phyloP scores from a whole-genome alignment of 1,140 invertebrate species.

The Rhagoletis pomonella region DNA sequence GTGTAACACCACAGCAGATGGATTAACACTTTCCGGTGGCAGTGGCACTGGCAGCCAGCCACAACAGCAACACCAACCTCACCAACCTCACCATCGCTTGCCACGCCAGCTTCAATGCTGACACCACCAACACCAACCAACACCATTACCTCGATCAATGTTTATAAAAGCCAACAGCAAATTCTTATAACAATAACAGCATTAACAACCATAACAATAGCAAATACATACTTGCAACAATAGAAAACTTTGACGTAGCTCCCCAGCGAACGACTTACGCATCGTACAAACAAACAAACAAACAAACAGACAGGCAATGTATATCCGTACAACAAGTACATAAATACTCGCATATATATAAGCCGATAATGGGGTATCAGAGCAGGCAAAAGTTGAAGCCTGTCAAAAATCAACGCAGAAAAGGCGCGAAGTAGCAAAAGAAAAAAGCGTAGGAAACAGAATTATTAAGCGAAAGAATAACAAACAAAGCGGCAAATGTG shows the following conservation, averaged over 20 bases:
- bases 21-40: constrained; percentile 50
- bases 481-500: neutral
- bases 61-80: neutral
- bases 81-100: neutral
- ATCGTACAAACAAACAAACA: neutral
- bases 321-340: neutral
- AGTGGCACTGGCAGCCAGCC: neutral
- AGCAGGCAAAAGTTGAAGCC: constrained; percentile 35
- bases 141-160: constrained; percentile 17
- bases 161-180: constrained; percentile 33
- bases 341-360: constrained; percentile 4
- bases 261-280: constrained; percentile 14
- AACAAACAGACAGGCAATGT: neutral
- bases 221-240: constrained; percentile 39
- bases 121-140: neutral
- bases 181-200: constrained; percentile 40
- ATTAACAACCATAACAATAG: constrained; percentile 48
- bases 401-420: constrained; percentile 37
- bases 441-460: neutral
- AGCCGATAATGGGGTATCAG: constrained; percentile 47
- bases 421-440: neutral
- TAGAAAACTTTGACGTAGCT: constrained; percentile 29
- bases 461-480: constrained; percentile 50
- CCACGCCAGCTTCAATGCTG: neutral
- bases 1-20: constrained; percentile 41